A percentile compares a stretch with the other conserved stretches of the same genome.
Conservation (phyloP, 2,797 vertebrate species). For the Melopsittacus undulatus region DNA sequence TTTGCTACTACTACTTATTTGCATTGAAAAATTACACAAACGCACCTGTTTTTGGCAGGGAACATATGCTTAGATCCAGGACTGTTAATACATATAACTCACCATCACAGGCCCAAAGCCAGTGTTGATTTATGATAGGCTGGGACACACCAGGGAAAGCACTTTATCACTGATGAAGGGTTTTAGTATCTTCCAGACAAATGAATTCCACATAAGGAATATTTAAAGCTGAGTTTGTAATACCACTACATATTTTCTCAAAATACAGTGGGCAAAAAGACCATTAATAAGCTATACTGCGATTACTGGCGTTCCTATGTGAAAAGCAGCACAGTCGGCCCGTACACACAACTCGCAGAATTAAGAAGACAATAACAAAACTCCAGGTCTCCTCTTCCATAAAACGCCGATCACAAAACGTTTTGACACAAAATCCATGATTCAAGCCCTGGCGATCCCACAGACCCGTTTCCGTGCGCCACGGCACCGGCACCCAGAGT, state of each 20-base stretch:
- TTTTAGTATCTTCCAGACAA: slow-evolving; percentile 57
- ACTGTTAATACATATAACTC: not conserved
- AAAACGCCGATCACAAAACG: too few species aligned
- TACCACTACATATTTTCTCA: not conserved
- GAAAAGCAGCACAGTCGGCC: too few species aligned
- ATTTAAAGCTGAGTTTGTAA: slow-evolving; percentile 52
- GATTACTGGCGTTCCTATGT: too few species aligned
- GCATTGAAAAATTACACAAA: not conserved
- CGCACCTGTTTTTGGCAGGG: not conserved
- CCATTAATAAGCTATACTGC: too few species aligned
- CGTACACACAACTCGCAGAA: too few species aligned
- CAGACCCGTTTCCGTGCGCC: not conserved
- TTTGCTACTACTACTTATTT: not conserved
- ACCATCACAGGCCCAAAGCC: not conserved
- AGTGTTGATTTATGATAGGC: slow-evolving; percentile 36
- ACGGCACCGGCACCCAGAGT: not conserved
- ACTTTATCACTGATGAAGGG: slow-evolving; percentile 38
- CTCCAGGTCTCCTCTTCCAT: too few species aligned
- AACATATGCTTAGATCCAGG: not conserved
- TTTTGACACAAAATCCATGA: too few species aligned
- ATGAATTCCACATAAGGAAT: slow-evolving; percentile 55
- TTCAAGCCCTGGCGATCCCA: too few species aligned
- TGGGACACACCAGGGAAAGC: not conserved
- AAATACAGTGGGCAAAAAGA: too few species aligned
- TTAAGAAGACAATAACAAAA: too few species aligned